Conservation (phyloP, 2,888 invertebrate species). For the Drosophila subquinaria region DNA sequence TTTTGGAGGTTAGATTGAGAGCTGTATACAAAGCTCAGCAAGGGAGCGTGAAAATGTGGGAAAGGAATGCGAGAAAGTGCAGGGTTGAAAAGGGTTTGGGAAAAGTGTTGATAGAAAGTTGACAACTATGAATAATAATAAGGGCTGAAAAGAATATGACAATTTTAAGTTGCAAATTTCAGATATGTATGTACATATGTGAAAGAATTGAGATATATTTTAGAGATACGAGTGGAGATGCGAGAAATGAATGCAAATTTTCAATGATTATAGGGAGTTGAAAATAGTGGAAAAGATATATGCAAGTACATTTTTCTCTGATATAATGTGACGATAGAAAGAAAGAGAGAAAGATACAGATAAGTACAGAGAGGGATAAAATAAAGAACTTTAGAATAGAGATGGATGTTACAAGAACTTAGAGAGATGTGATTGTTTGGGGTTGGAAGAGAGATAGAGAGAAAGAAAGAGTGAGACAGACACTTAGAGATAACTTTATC, state of each 20-base stretch:
- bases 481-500: background rate
- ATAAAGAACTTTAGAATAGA: no score
- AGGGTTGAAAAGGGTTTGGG: constrained; percentile 8
- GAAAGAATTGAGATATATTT: no score
- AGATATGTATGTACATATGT: background rate
- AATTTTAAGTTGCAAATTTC: background rate
- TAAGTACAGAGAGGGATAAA: no score
- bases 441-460: background rate
- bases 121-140: background rate
- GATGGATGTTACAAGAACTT: background rate
- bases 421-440: background rate
- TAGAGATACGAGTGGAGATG: no score
- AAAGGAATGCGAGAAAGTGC: constrained; percentile 2
- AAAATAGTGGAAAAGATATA: no score
- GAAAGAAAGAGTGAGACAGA: background rate
- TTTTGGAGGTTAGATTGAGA: background rate
- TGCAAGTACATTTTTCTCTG: no score
- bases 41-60: background rate
- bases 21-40: background rate
- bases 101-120: constrained; percentile 7
- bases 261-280: no score
- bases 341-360: no score
- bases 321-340: no score
- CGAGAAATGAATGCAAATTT: no score
- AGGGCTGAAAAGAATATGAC: background rate